Base-by-base conservation (phyloP, 2,113 vertebrate species). In the Rhinichthys klamathensis region DNA sequence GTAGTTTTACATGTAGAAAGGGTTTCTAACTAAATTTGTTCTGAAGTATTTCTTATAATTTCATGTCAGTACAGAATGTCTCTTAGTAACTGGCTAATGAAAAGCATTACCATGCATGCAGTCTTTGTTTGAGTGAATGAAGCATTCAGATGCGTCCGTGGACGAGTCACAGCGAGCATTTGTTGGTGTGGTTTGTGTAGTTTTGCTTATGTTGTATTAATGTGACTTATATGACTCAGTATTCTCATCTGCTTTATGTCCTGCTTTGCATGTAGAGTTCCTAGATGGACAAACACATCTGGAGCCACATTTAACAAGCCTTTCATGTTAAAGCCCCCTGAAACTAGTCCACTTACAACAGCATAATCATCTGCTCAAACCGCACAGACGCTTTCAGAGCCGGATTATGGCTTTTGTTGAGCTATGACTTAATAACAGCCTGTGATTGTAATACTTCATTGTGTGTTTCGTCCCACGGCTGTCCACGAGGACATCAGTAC, bases 401-500 rank as follows among this genome's bases (percentile, higher is more conserved):
- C 0, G 54, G 76, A 78, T 78, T 60, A 60, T 75, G 54, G 32
- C 58, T 75, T 21, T 49, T 63, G 69, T 51, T 61, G 38, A 58
- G 70, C 82, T 75, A 41, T 61, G 56, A 60, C 76, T 75, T 32
- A 41, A 83, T 35, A 60, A 56, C n/a, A 41, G 81, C 51, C 12
- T 72, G n/a, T 35, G 35, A 61, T 44, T 58, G 25, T 23, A 58
- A 61, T 56, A 74, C 56, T 23, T 41, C 41, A 84, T 63, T 23
- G 10, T 83, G 41, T 32, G 7, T 61, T 46, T 75, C 54, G 1
- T 74, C 80, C 67, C 67, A 58, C 49, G n/a, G 80, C 46, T 25
- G 49, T 73, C 81, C 67, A 73, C 13, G 32, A 23, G 70, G 51
- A 70, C 65, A 56, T 51, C 69, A 70, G 35, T 58, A 56, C 30